Evolutionary conservation across 2,113 vertebrate species (phyloP), one percentile per base, ranked within the genome.

Genomic region (Psephotus haematonotus): DNA sequence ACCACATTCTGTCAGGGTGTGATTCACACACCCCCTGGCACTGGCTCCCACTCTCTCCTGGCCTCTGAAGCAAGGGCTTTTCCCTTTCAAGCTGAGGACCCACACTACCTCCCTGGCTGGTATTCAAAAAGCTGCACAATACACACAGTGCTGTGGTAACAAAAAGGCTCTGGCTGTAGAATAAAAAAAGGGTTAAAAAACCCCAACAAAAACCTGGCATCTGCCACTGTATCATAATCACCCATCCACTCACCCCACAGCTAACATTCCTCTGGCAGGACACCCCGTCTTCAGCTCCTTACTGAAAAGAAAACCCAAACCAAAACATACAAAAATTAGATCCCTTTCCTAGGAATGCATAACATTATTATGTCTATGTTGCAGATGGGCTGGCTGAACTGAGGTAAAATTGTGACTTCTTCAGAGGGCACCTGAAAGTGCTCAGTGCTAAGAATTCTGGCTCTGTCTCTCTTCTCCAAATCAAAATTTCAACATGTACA

Each of bases 181-280:
- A 80, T 49, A 75, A 43, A 37, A 52, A 84, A 59, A 27, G 19
- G 4, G 57, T 35, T 59, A 52, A n/a, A 35, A 22, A 55, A 12
- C 6, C 11, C 28, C 39, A 52, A 52, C 41, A 67, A 53, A 9
- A 5, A 20, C 6, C 43, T 88, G 1, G 0, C 81, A 46, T 55
- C 33, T 90, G 46, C 37, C 86, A 29, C 77, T 95, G n/a, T 92
- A 77, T 88, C 88, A 55, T 65, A 86, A 81, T 90, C 79, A 86
- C 31, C 94, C 83, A 78, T 67, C 46, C 64, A 67, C 25, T 93
- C 53, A 88, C 60, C 18, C 83, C 43, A 81, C 64, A 84, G 72
- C 49, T 74, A 90, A 8, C 55, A 83, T 92, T 97, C 68, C 92
- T 93, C 60, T 93, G 94, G 92, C 88, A 93, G 91, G 86, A 94